Evolutionary conservation across 2,113 vertebrate genomes (phyloP).

Genomic region (Labrus mixtus): DNA sequence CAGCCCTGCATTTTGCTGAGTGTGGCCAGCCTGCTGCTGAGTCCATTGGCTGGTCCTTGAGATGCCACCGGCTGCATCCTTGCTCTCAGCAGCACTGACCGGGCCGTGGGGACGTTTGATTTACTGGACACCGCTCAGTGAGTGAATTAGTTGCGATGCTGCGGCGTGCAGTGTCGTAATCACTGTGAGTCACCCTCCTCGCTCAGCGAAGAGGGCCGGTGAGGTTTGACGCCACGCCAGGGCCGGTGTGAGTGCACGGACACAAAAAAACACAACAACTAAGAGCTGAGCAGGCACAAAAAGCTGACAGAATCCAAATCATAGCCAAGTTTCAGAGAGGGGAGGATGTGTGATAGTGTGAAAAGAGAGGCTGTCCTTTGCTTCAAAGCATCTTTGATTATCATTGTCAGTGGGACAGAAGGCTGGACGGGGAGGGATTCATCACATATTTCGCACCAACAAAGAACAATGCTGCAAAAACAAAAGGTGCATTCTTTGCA

Average conservation of each 20-base stretch:
- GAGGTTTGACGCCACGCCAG: slow-evolving; percentile 24
- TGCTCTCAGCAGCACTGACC: neutral
- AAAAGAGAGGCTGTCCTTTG: slow-evolving; percentile 37
- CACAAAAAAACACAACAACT: slow-evolving; percentile 1
- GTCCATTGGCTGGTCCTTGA: slow-evolving; percentile 72
- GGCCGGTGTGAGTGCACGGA: slow-evolving; percentile 5
- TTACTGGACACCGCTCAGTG: slow-evolving; percentile 61
- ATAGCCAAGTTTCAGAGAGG: slow-evolving; percentile 48
- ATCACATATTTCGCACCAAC: slow-evolving; percentile 51
- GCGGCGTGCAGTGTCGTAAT: slow-evolving; percentile 34
- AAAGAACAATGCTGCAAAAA: slow-evolving; percentile 41
- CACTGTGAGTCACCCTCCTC: slow-evolving; percentile 41
- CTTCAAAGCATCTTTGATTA: slow-evolving; percentile 62
- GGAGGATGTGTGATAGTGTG: slow-evolving; percentile 10
- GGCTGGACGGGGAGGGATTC: slow-evolving; percentile 38
- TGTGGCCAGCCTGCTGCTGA: slow-evolving; percentile 21
- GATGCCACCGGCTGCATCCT: slow-evolving; percentile 52
- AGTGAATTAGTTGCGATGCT: slow-evolving; percentile 60
- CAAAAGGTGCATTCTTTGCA: slow-evolving; percentile 26
- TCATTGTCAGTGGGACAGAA: slow-evolving; percentile 56
- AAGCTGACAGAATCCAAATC: slow-evolving; percentile 47
- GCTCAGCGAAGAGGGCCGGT: neutral
- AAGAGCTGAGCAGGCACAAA: slow-evolving; percentile 69
- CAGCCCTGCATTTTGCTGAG: slow-evolving; percentile 57
- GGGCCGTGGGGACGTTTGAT: slow-evolving; percentile 46